phyloP scores from a whole-genome alignment of 2,113 vertebrate species.

The Butorides virescens region DNA sequence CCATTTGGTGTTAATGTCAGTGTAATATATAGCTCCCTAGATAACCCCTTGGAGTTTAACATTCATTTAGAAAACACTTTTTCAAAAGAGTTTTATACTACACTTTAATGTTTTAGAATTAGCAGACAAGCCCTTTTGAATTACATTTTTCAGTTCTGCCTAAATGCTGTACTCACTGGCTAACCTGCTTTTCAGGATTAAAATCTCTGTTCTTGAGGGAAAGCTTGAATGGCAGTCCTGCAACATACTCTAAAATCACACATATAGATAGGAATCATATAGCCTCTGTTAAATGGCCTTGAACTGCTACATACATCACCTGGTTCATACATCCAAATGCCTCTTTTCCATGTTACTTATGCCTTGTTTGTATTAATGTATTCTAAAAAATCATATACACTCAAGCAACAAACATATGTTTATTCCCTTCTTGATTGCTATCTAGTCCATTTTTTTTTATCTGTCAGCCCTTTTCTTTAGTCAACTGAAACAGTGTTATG shows the following conservation, averaged over 20 bases:
- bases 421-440: not conserved
- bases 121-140: not conserved
- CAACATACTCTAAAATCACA: not conserved
- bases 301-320: not conserved
- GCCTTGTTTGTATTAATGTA: not conserved
- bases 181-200: not conserved
- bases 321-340: not conserved
- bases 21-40: slow-evolving; percentile 52
- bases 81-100: not conserved
- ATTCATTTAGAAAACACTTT: slow-evolving; percentile 42
- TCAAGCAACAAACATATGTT: not conserved
- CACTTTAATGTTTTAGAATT: not conserved
- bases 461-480: not conserved
- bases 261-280: not conserved
- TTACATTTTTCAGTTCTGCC: not conserved
- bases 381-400: not conserved
- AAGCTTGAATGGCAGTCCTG: not conserved
- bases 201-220: not conserved
- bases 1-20: slow-evolving; percentile 66
- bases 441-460: not conserved
- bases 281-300: not conserved
- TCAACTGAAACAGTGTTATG: not conserved
- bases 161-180: not conserved
- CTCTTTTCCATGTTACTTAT: not conserved
- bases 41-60: slow-evolving; percentile 40